phyloP scores from a whole-genome alignment of 2,113 vertebrate species.

The Natator depressus region DNA sequence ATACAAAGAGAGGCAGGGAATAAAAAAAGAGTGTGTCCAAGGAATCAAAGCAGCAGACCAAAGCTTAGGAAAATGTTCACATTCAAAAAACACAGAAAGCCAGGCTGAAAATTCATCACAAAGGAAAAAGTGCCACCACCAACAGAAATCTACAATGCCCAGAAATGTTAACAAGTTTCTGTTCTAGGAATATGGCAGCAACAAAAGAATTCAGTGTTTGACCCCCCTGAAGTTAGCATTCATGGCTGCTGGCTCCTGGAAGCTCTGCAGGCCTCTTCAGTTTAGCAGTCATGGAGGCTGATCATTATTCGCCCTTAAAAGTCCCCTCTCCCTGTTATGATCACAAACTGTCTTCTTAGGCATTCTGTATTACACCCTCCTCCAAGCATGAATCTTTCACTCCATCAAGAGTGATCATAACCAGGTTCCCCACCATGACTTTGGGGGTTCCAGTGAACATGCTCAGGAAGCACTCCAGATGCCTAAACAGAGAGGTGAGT shows the following conservation, averaged over 20 bases:
- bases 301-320: background rate
- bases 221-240: conserved; percentile 56
- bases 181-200: background rate
- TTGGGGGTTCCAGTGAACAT: background rate
- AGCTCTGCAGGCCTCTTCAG: conserved; percentile 19
- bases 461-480: background rate
- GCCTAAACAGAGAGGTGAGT: background rate
- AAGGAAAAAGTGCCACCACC: conserved; percentile 4
- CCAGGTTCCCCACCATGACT: background rate
- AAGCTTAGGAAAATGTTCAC: conserved; percentile 34
- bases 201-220: conserved; percentile 45
- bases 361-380: background rate
- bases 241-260: conserved; percentile 40
- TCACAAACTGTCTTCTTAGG: background rate
- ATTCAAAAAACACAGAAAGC: conserved; percentile 32
- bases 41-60: conserved; percentile 61
- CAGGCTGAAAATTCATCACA: conserved; percentile 46
- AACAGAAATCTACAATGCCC: conserved; percentile 1
- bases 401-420: background rate
- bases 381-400: background rate
- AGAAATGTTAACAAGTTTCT: conserved; percentile 59
- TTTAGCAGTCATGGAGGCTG: conserved; percentile 14
- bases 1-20: conserved; percentile 31
- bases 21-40: conserved; percentile 27
- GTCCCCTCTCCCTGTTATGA: background rate